A percentile compares a stretch with the other conserved stretches of the same genome.
phyloP scores from a whole-genome alignment of 1,140 invertebrate species.

The Phthorimaea operculella region DNA sequence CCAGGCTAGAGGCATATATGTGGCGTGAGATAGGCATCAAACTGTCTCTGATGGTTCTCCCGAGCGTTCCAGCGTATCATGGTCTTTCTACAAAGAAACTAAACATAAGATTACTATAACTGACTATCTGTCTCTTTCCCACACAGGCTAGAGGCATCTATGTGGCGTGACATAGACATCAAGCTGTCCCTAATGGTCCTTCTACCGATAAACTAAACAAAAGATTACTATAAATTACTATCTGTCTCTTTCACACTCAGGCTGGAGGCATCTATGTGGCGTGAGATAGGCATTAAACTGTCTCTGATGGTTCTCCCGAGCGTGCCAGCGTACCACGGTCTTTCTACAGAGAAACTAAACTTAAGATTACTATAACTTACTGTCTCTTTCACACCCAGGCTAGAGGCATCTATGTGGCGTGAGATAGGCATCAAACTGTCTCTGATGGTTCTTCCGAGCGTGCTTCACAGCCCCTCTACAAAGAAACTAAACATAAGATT shows the following conservation, averaged over 20 bases:
- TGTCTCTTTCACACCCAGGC: too few relatives aligned
- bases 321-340: constrained; percentile 49
- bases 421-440: constrained; percentile 54
- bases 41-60: constrained; percentile 41
- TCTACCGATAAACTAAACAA: constrained; percentile 37
- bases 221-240: too few relatives aligned
- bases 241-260: constrained; percentile 18
- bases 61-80: too few relatives aligned
- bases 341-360: constrained; percentile 43
- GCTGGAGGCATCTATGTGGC: constrained; percentile 56
- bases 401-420: constrained; percentile 54
- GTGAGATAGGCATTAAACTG: constrained; percentile 54
- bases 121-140: too few relatives aligned
- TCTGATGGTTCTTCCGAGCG: constrained; percentile 33
- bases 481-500: constrained; percentile 12
- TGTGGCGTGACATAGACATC: constrained; percentile 44
- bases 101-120: too few relatives aligned
- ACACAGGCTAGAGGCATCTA: constrained; percentile 33
- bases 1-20: constrained; percentile 39
- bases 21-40: constrained; percentile 59
- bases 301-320: constrained; percentile 45
- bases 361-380: too few relatives aligned
- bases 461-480: constrained; percentile 12
- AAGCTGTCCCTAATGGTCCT: constrained; percentile 50
- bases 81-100: constrained; percentile 21